Evolutionary conservation across 2,797 vertebrate genomes (phyloP).

Genomic region (Phylloscopus collybita): DNA sequence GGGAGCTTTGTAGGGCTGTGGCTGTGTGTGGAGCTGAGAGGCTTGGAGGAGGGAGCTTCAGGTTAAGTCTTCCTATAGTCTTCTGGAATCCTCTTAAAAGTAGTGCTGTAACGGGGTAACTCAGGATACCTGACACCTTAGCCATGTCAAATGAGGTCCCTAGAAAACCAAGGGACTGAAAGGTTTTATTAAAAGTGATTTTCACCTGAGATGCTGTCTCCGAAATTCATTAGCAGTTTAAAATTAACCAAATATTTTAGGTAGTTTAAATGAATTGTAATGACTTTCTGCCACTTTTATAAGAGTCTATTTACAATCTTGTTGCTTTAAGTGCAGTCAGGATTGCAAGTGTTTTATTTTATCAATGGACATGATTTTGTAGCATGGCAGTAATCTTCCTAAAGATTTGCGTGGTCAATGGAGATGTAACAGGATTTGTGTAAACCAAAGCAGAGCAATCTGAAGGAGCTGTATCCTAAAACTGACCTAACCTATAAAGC

Average conservation of each 20-base stretch:
- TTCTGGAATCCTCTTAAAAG: neutral
- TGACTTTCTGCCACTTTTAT: neutral
- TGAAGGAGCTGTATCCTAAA: neutral
- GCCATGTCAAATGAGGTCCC: neutral
- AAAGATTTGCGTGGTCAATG: neutral
- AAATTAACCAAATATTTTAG: neutral
- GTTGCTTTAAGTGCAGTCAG: neutral
- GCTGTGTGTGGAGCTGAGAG: fast-evolving
- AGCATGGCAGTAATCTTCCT: neutral
- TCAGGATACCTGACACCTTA: neutral
- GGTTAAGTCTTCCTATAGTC: neutral
- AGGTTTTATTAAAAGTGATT: neutral
- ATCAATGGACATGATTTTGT: neutral
- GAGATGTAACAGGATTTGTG: neutral
- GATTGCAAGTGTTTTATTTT: neutral
- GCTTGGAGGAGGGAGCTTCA: neutral
- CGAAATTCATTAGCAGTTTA: neutral
- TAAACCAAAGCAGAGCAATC: neutral
- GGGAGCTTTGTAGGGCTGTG: neutral
- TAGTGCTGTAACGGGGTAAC: fast-evolving
- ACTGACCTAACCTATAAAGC: neutral
- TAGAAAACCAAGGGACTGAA: neutral
- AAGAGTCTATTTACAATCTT: neutral
- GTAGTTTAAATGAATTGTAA: neutral
- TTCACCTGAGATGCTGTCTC: neutral